A percentile compares a stretch with the other conserved stretches of the same genome.
These are phyloP conservation scores for Regulus satrapa DNA, from an alignment of 2,113 vertebrate species.

Conservation along the genomic window DNA sequence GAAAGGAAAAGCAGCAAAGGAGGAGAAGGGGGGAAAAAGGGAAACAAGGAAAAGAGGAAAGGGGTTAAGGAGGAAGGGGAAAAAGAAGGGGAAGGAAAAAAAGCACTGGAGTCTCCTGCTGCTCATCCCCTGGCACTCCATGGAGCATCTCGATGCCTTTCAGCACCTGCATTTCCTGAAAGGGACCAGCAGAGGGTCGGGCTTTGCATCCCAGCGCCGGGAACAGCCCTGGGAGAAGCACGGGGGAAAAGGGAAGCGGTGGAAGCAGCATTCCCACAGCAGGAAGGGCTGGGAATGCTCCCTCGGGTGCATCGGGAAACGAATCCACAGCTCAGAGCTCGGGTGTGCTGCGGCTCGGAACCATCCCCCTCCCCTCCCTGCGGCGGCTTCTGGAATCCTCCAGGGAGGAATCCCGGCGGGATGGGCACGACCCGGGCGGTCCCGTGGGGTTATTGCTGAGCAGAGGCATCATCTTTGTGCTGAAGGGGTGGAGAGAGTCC, in stretches of 20 bases:
- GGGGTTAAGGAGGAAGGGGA: too few species aligned
- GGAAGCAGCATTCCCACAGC: not conserved
- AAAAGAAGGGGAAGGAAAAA: too few species aligned
- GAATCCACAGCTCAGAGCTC: not conserved
- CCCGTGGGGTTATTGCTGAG: not conserved
- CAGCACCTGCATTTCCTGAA: not conserved
- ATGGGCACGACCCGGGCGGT: not conserved
- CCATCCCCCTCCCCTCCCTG: not conserved
- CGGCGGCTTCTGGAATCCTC: not conserved
- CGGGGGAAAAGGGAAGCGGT: not conserved
- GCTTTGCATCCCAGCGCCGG: not conserved
- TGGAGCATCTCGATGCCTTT: not conserved
- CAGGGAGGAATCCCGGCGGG: not conserved
- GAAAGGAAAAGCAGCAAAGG: too few species aligned
- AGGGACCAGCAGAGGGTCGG: not conserved
- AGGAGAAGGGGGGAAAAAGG: too few species aligned
- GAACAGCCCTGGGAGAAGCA: not conserved
- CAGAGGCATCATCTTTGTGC: constrained; percentile 65
- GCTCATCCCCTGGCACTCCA: not conserved
- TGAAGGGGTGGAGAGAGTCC: constrained; percentile 66
- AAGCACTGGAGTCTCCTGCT: not conserved
- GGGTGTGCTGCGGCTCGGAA: not conserved
- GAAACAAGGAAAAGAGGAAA: not conserved
- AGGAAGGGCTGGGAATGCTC: not conserved
- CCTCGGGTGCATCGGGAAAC: not conserved